Evolutionary conservation across 1,140 invertebrate genomes (phyloP), one percentile per base, ranked within the genome.

Genomic region (Amphibalanus amphitrite): DNA sequence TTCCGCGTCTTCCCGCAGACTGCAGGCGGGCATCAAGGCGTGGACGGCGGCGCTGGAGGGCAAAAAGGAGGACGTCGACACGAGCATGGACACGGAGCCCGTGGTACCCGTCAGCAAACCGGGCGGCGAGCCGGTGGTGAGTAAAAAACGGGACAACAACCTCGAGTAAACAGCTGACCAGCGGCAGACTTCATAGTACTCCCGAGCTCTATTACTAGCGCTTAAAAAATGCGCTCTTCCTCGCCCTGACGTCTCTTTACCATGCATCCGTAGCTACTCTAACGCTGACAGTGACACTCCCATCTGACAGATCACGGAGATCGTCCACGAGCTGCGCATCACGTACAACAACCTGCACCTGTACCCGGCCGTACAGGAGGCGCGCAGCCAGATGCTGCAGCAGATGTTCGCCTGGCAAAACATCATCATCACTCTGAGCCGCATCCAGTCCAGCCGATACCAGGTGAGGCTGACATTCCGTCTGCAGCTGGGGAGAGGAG

Each of bases 371-470:
- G 78, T 87, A 68, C 84, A 87, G 76, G 82, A 84, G 72, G 83
- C 84, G 59, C 78, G 83, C 38, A 93, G 93, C 79, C 92, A 95
- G 81, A 90, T 99, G 72, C 91, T 98, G 87, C 90, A 96, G 74
- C 95, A 98, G 79, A 83, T 99, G 74, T 98, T 97, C 82, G 90
- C 92, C 20, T 99, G 95, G 95, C 90, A 98, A 81, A 95, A 95
- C 0, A 92, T 98, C 75, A 91, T 98, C 33, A 94, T 94, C 0
- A 92, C 90, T 26, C 92, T 98, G 78, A 88, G 90, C 71, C 86
- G 96, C 65, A 86, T 99, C 72, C 92, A 97, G 79, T 93, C 89
- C 81, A 93, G 88, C 76, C 85, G 88, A 78, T 90, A 87, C 79
- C 86, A 88, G 77, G 82, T 83, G 70, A 72, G n/a, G n/a, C n/a